Conservation (phyloP, 2,888 invertebrate species). For the Stenodema calcarata region DNA sequence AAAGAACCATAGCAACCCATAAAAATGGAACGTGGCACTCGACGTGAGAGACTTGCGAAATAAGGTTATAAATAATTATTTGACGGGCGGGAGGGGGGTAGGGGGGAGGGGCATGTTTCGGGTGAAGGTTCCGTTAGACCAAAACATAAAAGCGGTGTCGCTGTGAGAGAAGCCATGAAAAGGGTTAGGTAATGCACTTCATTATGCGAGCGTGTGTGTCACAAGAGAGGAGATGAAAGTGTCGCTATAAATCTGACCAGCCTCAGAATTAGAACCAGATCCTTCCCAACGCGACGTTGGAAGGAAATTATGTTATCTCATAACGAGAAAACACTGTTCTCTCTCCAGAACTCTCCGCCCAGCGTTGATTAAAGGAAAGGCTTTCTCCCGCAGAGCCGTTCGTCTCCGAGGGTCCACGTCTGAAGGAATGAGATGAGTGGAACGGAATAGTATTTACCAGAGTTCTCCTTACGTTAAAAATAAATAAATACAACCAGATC, state of each 20-base stretch:
- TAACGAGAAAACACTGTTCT: slow-evolving; percentile 42
- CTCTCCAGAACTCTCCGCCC: background rate
- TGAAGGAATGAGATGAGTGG: background rate
- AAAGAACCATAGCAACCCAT: no score
- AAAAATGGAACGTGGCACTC: background rate
- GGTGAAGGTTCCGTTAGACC: background rate
- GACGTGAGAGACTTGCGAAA: background rate
- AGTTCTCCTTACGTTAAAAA: background rate
- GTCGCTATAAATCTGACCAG: slow-evolving; percentile 42
- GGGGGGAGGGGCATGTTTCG: background rate
- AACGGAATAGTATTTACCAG: background rate
- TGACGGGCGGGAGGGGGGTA: no score
- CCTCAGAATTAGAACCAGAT: slow-evolving; percentile 42
- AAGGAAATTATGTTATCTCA: slow-evolving; percentile 41
- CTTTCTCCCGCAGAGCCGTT: background rate
- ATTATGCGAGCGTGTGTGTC: slow-evolving; percentile 41
- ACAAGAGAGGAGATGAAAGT: slow-evolving; percentile 29
- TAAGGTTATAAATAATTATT: slow-evolving; percentile 29
- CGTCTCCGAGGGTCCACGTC: background rate
- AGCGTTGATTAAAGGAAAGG: slow-evolving; percentile 36
- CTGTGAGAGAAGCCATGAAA: slow-evolving; percentile 7
- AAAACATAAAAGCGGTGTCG: background rate
- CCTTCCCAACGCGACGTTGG: slow-evolving; percentile 29
- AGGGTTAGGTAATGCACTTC: slow-evolving; percentile 39
- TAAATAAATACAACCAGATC: no score